Evolutionary conservation across 2,797 vertebrate genomes (phyloP), one percentile per base, ranked within the genome.

Genomic region (Meda fulgida): DNA sequence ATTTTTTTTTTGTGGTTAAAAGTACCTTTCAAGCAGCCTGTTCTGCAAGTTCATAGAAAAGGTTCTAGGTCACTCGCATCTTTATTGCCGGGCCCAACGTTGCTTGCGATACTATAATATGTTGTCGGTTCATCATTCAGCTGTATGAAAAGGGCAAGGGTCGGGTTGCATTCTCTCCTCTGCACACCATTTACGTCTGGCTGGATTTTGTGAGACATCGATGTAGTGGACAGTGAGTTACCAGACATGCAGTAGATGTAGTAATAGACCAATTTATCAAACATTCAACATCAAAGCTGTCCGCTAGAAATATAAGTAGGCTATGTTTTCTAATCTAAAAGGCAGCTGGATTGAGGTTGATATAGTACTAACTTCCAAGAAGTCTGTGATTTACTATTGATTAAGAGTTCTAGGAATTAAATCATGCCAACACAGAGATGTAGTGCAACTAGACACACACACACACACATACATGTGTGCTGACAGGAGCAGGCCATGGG

Each of bases 181-280:
- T 81, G 58, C 60, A 78, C 65, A 83, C 48, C 60, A 78, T 48
- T n/a, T n/a, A 19, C 63, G 80, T 86, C 86, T 85, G 65, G 4
- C 66, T 51, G 60, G 76, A 10, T 31, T 84, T 66, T 81, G 78
- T 36, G n/a, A 85, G 79, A 89, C 63, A 67, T 65, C 26, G 60
- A 36, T 69, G 43, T 70, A 58, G 72, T 40, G 70, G 48, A 40
- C 78, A 84, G 70, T 36, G 19, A 67, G 73, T 36, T 29, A 51
- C 80, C 65, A 60, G 69, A 80, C 63, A 18, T 6, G 14, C 60
- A 65, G 7, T 84, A 83, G 78, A 81, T 13, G 26, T 84, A 83
- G 36, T 53, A n/a, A n/a, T n/a, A 76, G 83, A 86, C 65, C 83
- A 58, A 85, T 90, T 76, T 63, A 76, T 88, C 80, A 83, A 40